A percentile compares a stretch with the other conserved stretches of the same genome.
Conservation (phyloP, 2,888 invertebrate genomes). For the Clusia tigrina region DNA sequence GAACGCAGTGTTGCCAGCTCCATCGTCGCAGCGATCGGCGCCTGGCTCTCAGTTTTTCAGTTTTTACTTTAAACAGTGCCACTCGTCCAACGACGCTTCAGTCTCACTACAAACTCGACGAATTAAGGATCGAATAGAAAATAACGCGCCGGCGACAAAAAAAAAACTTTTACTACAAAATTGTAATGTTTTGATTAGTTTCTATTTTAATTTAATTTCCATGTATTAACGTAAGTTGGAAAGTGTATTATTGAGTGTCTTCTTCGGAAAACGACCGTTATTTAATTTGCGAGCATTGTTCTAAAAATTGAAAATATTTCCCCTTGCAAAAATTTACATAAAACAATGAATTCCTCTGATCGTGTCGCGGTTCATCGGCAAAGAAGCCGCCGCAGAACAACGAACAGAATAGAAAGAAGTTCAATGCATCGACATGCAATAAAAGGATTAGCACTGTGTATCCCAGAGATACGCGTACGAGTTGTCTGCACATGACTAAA, state of each 20-base stretch:
- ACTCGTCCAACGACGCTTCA: slow-evolving; percentile 30
- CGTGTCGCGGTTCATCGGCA: slow-evolving; percentile 1
- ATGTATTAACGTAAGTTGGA: slow-evolving; percentile 18
- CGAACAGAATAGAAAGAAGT: neutral
- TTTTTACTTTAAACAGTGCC: slow-evolving; percentile 17
- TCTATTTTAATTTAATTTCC: neutral
- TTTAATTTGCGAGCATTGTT: neutral
- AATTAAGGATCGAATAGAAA: slow-evolving; percentile 34
- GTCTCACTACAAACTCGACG: slow-evolving; percentile 43
- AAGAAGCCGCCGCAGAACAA: neutral
- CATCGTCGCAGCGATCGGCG: slow-evolving; percentile 1
- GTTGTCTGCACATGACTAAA: neutral
- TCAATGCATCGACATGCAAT: neutral
- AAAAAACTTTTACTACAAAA: slow-evolving; percentile 28
- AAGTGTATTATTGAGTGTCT: neutral
- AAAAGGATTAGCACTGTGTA: slow-evolving; percentile 13
- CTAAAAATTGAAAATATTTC: too few relatives aligned
- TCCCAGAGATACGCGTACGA: slow-evolving; percentile 21
- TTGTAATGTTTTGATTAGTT: slow-evolving; percentile 20
- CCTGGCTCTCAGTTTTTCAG: neutral
- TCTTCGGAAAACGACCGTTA: neutral
- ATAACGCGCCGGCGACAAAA: slow-evolving; percentile 27
- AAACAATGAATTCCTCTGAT: neutral
- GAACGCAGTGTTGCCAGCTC: slow-evolving; percentile 21
- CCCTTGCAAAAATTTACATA: neutral